These are phyloP conservation scores for Galago senegalensis DNA, from an alignment of 2,797 vertebrate genomes.

Conservation along the genomic window DNA sequence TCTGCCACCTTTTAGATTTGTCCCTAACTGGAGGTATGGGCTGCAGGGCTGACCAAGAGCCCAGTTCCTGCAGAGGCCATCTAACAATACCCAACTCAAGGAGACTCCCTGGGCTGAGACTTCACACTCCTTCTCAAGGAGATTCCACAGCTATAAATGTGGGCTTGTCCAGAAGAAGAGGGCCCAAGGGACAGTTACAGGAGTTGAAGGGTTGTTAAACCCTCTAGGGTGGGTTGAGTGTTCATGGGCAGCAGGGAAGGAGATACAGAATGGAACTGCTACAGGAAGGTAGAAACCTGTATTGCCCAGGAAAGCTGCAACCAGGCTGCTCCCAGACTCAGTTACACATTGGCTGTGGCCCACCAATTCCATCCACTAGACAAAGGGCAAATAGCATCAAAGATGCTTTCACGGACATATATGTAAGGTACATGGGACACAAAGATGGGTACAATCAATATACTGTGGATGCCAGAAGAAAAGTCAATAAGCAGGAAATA, in stretches of 20 bases:
- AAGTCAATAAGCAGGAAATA: neutral
- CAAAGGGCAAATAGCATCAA: neutral
- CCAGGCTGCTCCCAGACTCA: neutral
- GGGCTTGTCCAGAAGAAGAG: neutral
- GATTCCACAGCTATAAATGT: neutral
- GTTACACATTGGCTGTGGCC: neutral
- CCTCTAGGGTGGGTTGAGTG: neutral
- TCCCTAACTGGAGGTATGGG: neutral
- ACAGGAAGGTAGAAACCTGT: neutral
- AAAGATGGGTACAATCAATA: constrained; percentile 17
- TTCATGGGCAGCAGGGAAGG: neutral
- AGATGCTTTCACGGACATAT: neutral
- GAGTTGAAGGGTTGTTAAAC: too few relatives aligned
- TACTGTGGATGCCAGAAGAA: neutral
- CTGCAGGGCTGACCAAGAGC: neutral
- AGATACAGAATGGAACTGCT: neutral
- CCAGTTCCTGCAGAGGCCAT: neutral
- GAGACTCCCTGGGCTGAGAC: neutral
- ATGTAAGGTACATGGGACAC: neutral
- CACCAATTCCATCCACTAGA: constrained; percentile 3
- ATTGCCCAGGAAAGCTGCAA: neutral
- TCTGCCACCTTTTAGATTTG: neutral
- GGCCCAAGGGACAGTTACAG: neutral
- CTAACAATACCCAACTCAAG: neutral
- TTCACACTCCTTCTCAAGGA: neutral